Evolutionary conservation across 2,113 vertebrate species (phyloP).

Genomic region (Pterocles burchelli): DNA sequence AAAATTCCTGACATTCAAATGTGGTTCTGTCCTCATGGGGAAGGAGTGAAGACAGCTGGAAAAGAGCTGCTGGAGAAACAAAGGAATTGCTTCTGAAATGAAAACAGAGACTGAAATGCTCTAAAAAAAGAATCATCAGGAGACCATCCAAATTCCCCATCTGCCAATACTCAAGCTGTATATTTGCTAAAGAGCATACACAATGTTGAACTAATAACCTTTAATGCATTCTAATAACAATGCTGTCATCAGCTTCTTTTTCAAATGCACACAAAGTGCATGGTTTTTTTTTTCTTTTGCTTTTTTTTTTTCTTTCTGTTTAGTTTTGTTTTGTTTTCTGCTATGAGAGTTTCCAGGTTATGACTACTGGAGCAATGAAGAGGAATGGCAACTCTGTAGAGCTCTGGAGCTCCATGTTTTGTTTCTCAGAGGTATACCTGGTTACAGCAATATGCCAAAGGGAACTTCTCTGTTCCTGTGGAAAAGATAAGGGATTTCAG

Average conservation of each 20-base stretch:
- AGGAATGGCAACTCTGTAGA: neutral
- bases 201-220: neutral
- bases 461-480: neutral
- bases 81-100: neutral
- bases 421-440: neutral
- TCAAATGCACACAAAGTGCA: neutral
- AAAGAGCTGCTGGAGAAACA: neutral
- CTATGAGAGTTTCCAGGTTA: neutral
- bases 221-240: neutral
- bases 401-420: neutral
- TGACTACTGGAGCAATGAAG: neutral
- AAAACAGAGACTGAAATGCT: neutral
- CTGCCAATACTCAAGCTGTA: neutral
- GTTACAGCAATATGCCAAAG: neutral
- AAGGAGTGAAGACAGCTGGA: conserved; percentile 4
- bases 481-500: neutral
- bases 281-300: fast-evolving
- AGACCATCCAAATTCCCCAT: neutral
- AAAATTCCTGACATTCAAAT: neutral
- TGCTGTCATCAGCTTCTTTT: neutral
- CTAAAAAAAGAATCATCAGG: neutral
- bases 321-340: neutral
- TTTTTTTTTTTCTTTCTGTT: neutral
- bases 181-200: neutral
- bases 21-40: neutral